Evolutionary conservation across 2,113 vertebrate genomes (phyloP).

Genomic region (Dinomys branickii): DNA sequence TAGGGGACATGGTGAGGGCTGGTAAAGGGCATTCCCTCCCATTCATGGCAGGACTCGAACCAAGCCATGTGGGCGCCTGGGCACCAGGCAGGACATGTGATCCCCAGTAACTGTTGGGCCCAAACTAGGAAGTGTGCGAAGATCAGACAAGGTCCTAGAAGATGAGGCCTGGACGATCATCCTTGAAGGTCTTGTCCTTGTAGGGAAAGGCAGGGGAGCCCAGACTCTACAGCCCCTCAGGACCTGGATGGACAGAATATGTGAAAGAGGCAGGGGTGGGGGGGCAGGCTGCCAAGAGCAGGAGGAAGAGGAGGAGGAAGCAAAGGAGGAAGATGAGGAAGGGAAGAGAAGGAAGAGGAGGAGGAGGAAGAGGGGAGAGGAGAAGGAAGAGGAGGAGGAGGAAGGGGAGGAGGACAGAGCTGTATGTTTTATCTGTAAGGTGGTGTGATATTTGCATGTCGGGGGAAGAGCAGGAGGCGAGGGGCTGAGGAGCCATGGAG

Average conservation of each 20-base stretch:
- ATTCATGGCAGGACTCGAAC: not conserved
- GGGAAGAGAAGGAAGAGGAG: not conserved
- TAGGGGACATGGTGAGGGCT: accelerated
- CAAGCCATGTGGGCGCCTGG: not conserved
- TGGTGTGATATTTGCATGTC: not conserved
- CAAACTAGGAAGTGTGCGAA: not conserved
- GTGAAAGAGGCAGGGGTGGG: not conserved
- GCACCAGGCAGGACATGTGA: not conserved
- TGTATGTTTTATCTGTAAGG: not conserved
- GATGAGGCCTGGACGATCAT: not conserved
- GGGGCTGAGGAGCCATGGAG: not conserved
- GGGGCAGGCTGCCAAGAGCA: not conserved
- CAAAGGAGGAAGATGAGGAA: not conserved
- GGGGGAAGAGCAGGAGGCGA: not conserved
- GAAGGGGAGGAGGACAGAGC: not conserved
- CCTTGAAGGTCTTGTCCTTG: not conserved
- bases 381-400: too few relatives aligned
- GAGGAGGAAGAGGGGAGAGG: not conserved
- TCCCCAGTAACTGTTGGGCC: not conserved
- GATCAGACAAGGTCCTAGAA: not conserved
- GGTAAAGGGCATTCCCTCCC: not conserved
- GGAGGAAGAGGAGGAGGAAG: too few relatives aligned
- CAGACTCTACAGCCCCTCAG: not conserved
- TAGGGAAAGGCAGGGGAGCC: too few relatives aligned
- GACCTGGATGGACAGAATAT: not conserved